Evolutionary conservation across 1,140 invertebrate genomes (phyloP).

Genomic region (Diorhabda sublineata): DNA sequence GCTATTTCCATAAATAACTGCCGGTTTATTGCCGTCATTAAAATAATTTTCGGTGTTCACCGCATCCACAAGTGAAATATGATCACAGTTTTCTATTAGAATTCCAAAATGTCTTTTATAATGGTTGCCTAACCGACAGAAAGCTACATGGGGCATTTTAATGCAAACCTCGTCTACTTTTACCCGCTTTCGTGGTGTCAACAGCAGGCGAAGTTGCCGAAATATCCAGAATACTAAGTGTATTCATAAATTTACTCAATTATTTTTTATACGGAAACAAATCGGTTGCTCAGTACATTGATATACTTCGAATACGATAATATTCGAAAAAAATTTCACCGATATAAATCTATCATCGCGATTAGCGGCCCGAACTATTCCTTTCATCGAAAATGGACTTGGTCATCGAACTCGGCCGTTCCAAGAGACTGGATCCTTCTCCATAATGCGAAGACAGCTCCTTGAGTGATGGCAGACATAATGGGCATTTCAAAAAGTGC

Average conservation of each 20-base stretch:
- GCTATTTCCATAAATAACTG: slow-evolving; percentile 33
- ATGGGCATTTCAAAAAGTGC: too few species aligned
- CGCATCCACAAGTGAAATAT: slow-evolving; percentile 31
- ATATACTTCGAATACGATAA: too few species aligned
- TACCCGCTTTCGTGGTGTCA: slow-evolving; percentile 10
- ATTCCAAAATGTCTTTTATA: slow-evolving; percentile 32
- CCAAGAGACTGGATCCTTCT: too few species aligned
- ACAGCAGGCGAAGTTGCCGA: slow-evolving; percentile 15
- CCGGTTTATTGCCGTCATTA: slow-evolving; percentile 38
- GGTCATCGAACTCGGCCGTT: too few species aligned
- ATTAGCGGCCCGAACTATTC: too few species aligned
- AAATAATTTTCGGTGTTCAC: slow-evolving; percentile 39
- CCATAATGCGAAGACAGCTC: too few species aligned
- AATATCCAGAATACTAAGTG: slow-evolving; percentile 21
- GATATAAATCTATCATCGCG: too few species aligned
- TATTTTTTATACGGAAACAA: slow-evolving; percentile 4
- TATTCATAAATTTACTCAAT: slow-evolving; percentile 22
- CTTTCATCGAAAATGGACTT: too few species aligned
- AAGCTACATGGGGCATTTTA: slow-evolving; percentile 29
- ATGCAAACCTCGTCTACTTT: slow-evolving; percentile 22
- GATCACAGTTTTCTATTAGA: slow-evolving; percentile 30
- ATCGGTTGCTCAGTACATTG: too few species aligned
- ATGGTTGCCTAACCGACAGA: slow-evolving; percentile 16
- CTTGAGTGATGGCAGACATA: too few species aligned
- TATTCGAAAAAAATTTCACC: too few species aligned